Conservation (phyloP, 2,797 vertebrate species). For the Onychomys leucogaster region DNA sequence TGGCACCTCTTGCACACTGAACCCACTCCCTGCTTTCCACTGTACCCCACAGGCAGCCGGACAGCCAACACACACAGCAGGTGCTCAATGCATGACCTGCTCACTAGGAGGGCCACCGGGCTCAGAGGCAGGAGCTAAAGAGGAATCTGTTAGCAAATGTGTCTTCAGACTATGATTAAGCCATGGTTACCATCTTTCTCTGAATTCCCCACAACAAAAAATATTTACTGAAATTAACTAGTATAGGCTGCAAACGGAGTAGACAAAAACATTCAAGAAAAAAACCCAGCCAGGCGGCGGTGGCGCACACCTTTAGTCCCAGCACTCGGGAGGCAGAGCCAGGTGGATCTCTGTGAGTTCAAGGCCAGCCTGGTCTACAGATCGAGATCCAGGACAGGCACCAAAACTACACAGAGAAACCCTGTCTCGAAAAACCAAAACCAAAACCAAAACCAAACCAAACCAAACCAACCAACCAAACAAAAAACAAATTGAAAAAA, state of each 20-base stretch:
- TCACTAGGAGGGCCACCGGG: background rate
- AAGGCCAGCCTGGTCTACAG: too few species aligned
- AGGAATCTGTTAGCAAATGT: background rate
- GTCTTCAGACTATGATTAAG: background rate
- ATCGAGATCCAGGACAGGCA: too few species aligned
- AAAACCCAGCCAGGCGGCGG: background rate
- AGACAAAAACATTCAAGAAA: slow-evolving; percentile 1
- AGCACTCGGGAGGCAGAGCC: too few species aligned
- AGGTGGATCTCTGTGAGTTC: too few species aligned
- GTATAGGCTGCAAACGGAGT: background rate
- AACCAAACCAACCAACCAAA: too few species aligned
- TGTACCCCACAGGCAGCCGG: background rate
- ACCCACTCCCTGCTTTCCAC: background rate
- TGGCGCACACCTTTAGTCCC: too few species aligned
- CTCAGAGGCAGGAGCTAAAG: background rate
- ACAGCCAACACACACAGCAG: background rate
- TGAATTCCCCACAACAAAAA: slow-evolving; percentile 12
- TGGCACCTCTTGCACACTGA: background rate
- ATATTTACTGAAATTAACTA: background rate
- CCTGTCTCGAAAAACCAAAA: too few species aligned
- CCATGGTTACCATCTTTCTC: background rate
- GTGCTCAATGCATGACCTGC: background rate
- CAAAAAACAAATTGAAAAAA: too few species aligned
- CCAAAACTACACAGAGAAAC: too few species aligned
- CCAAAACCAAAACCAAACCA: too few species aligned